phyloP scores from a whole-genome alignment of 2,113 vertebrate genomes.

The Leptosomus discolor region DNA sequence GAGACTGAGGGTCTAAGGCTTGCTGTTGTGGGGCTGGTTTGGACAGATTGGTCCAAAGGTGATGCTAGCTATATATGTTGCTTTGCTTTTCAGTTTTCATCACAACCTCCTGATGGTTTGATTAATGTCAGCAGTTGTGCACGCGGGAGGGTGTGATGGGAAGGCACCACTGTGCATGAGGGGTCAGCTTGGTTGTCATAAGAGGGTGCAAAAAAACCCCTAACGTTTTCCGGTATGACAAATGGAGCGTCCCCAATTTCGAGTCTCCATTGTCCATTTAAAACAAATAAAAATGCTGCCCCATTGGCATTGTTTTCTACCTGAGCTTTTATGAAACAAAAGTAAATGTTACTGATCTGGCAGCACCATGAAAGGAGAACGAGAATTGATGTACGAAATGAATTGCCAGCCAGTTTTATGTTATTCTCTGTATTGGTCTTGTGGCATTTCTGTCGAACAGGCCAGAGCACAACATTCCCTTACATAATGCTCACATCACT shows the following conservation, averaged over 20 bases:
- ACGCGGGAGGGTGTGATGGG: accelerated
- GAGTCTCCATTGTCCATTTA: not conserved
- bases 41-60: not conserved
- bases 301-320: not conserved
- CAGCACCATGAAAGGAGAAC: not conserved
- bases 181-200: accelerated
- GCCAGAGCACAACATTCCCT: not conserved
- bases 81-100: not conserved
- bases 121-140: accelerated
- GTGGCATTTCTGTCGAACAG: not conserved
- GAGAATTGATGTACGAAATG: not conserved
- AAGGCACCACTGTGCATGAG: accelerated
- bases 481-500: not conserved
- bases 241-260: not conserved
- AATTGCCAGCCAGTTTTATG: not conserved
- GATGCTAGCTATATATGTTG: accelerated
- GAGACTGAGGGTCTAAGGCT: not conserved
- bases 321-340: not conserved
- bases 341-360: not conserved
- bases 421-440: not conserved
- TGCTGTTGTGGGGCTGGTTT: not conserved
- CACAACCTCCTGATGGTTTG: not conserved
- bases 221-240: not conserved
- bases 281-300: not conserved
- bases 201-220: not conserved